phyloP scores from a whole-genome alignment of 2,113 vertebrate species.

The Corydoras sp. region DNA sequence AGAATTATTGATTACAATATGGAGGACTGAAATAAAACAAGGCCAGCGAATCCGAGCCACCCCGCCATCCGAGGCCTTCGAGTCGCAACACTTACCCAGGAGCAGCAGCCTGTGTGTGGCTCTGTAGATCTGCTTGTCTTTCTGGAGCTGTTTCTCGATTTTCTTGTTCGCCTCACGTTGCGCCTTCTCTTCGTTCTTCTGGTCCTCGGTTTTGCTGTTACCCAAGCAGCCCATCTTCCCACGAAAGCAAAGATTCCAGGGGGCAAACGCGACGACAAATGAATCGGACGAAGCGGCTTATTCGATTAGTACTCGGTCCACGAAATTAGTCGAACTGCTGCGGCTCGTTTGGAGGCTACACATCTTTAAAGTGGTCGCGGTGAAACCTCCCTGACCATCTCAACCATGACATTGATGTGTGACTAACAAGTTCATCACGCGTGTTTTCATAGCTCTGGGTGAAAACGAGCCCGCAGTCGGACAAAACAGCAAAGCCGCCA shows the following conservation, averaged over 20 bases:
- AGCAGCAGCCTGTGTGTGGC: constrained; percentile 34
- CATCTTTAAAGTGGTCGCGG: constrained; percentile 15
- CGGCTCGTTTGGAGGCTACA: constrained; percentile 13
- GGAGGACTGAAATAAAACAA: neutral
- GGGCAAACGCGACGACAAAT: constrained; percentile 7
- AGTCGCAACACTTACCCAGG: constrained; percentile 16
- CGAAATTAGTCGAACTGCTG: constrained; percentile 6
- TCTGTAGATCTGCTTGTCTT: constrained; percentile 38
- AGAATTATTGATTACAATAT: too few relatives aligned
- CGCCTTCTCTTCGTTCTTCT: constrained; percentile 36
- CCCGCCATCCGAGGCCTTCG: neutral
- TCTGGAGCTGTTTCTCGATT: constrained; percentile 36
- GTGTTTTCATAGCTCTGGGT: constrained; percentile 16
- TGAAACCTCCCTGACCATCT: constrained; percentile 6
- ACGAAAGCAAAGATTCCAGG: constrained; percentile 23
- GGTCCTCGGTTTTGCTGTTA: constrained; percentile 35
- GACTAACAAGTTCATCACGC: constrained; percentile 23
- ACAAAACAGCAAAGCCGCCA: neutral
- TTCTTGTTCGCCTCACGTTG: constrained; percentile 36
- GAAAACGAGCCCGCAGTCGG: neutral
- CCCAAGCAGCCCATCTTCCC: constrained; percentile 40
- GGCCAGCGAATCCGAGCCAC: neutral
- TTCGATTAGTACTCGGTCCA: constrained; percentile 11
- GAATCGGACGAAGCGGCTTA: constrained; percentile 16
- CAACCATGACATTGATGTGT: constrained; percentile 32